Base-by-base conservation (phyloP, 2,797 vertebrate genomes). In the Poeciliopsis infans region DNA sequence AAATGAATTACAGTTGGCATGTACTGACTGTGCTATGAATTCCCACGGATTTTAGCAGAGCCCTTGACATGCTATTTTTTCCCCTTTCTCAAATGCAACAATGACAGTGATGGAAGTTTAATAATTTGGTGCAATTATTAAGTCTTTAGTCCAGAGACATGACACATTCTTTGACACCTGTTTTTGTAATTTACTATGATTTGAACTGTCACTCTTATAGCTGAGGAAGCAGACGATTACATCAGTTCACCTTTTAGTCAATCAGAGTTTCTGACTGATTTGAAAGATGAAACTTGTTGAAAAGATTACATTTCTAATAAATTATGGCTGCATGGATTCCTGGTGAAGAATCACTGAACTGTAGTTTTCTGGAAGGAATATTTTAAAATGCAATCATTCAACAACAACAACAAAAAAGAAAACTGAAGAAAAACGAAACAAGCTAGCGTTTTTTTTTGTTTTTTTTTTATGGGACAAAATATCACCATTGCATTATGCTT, bases 1-100 rank as follows among this genome's bases (percentile, higher is more conserved):
- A 91, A 91, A 87, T 93, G 94, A 95, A 95, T 95, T 93, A 84
- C 92, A 94, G 90, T 94, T 95, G 94, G 93, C 93, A 88, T 80
- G 89, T 90, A 87, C 88, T 79, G 84, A 78, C 84, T 55, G 79
- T 1, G 39, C 88, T 61, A 66, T 83, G 85, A 87, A 90, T 95
- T 95, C 94, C 91, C 93, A 93, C 90, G 88, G 91, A 91, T 93
- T 92, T 92, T 82, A 91, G 85, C 84, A 91, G 91, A 93, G 89
- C 86, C 87, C 84, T 86, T 83, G 81, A 93, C 85, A 84, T 84
- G 81, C 68, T 47, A 79, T 87, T 82, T 85, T 83, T 79, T 75
- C 36, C 74, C 73, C 83, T 72, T 77, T 76, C 78, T 89, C 79
- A 83, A 89, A 87, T 82, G 86, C 80, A 86, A 89, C 87, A 80